Conservation (phyloP, 2,113 vertebrate species). For the Antennarius striatus region DNA sequence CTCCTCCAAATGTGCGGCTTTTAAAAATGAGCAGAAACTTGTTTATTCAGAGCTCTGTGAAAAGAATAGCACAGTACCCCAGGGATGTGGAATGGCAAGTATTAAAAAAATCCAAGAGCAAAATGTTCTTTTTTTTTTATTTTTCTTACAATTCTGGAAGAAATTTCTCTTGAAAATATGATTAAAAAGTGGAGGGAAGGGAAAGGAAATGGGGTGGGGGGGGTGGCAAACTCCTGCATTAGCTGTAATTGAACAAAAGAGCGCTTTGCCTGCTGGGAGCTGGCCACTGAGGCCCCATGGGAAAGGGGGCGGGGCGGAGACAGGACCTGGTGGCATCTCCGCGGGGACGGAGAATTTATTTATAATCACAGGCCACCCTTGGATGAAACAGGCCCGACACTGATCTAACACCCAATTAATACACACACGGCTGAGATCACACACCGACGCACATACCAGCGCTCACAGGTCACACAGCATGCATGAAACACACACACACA, state of each 20-base stretch:
- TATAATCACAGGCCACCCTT: constrained; percentile 85
- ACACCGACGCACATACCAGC: constrained; percentile 63
- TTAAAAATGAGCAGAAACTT: constrained; percentile 80
- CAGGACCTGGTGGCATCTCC: constrained; percentile 93
- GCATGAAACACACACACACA: constrained; percentile 20
- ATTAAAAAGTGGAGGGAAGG: constrained; percentile 83
- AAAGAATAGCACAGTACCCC: constrained; percentile 88
- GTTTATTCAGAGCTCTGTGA: constrained; percentile 94
- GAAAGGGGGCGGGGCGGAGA: constrained; percentile 91
- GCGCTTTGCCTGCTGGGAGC: constrained; percentile 92
- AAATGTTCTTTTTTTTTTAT: constrained; percentile 74
- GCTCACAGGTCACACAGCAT: constrained; percentile 27
- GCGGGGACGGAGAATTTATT: constrained; percentile 92
- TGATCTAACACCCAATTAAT: constrained; percentile 97
- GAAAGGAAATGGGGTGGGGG: constrained; percentile 39
- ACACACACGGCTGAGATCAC: constrained; percentile 87
- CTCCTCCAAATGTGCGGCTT: constrained; percentile 87
- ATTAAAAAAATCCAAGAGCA: constrained; percentile 83
- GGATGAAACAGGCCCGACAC: constrained; percentile 85
- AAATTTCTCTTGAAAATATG: constrained; percentile 99
- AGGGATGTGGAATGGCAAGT: constrained; percentile 86
- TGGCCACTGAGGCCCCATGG: constrained; percentile 87
- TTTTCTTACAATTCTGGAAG: constrained; percentile 89
- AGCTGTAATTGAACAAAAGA: constrained; percentile 99
- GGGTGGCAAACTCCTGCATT: constrained; percentile 98